Conservation (phyloP, 2,888 invertebrate genomes). For the Merodon equestris region DNA sequence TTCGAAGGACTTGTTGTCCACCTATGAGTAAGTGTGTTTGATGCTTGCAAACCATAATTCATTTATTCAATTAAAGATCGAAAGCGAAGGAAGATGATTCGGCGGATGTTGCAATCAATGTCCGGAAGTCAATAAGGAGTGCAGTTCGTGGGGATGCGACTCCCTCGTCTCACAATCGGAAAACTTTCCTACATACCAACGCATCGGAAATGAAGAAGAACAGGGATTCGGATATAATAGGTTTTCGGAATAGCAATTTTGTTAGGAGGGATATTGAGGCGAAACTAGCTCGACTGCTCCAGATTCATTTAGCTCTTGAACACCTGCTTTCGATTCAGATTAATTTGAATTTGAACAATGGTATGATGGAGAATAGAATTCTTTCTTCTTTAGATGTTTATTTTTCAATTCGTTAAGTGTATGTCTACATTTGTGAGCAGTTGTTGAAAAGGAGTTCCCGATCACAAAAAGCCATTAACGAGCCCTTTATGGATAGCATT, state of each 20-base stretch:
- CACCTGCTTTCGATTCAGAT: slow-evolving; percentile 77
- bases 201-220: slow-evolving; percentile 56
- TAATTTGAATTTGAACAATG: slow-evolving; percentile 75
- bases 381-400: too few species aligned
- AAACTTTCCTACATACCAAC: slow-evolving; percentile 74
- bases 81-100: slow-evolving; percentile 22
- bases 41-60: neutral
- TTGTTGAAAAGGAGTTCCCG: slow-evolving; percentile 73
- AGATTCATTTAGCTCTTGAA: slow-evolving; percentile 77
- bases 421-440: slow-evolving; percentile 74
- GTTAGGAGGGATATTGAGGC: slow-evolving; percentile 72
- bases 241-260: slow-evolving; percentile 77
- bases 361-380: slow-evolving; percentile 65
- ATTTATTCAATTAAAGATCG: slow-evolving; percentile 23
- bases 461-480: slow-evolving; percentile 72
- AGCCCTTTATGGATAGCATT: slow-evolving; percentile 73
- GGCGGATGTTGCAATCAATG: slow-evolving; percentile 66
- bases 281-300: slow-evolving; percentile 74
- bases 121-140: slow-evolving; percentile 77
- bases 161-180: slow-evolving; percentile 69
- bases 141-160: slow-evolving; percentile 72
- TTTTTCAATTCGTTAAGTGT: slow-evolving; percentile 70
- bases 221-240: slow-evolving; percentile 71
- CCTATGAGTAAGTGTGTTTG: slow-evolving; percentile 56
- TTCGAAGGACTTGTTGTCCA: slow-evolving; percentile 71